Evolutionary conservation across 1,140 invertebrate genomes (phyloP), one percentile per base, ranked within the genome.

Genomic region (Scaptomyza graminum): DNA sequence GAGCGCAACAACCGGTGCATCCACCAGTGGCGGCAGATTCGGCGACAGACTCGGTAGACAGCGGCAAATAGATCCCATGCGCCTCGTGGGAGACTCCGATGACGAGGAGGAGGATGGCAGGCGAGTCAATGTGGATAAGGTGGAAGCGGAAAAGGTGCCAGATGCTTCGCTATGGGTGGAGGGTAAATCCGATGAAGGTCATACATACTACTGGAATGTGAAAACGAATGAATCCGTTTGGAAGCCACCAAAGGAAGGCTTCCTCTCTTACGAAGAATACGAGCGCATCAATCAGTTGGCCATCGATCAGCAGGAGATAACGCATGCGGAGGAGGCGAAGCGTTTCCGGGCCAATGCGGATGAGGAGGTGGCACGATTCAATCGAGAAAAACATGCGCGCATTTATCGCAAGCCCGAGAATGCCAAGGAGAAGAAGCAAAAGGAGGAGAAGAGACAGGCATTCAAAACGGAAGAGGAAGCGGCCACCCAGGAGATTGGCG

Each of bases 121-220:
- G 80, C 82, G 82, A 0, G 90, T 91, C 1, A 66, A 46, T 7
- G 65, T 89, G 11, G 50, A 88, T 60, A 92, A 93, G 84, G 92
- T 92, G 47, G 68, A 57, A 62, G 51, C 63, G 50, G 74, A 90
- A 8, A 46, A 61, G n/a, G 71, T 80, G 8, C 76, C 92, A 43
- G 92, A 93, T 76, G 92, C 91, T 28, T 91, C 90, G 8, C 71
- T 90, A 22, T 96, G 96, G 96, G 94, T 94, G 73, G 95, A 97
- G 81, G 94, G 94, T 11, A 89, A 90, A 22, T 90, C 84, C 2
- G 90, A 91, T 50, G 94, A 96, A 76, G 96, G 95, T 12, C 93
- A 95, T 65, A 93, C 94, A 7, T 97, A 97, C 90, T 97, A 96
- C 78, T 97, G 96, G 95, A 95, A 97, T 90, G 94, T 94, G 16